These are phyloP conservation scores for Stylophora pistillata DNA, from an alignment of 64 coral and sea anemone species.

Conservation along the genomic window DNA sequence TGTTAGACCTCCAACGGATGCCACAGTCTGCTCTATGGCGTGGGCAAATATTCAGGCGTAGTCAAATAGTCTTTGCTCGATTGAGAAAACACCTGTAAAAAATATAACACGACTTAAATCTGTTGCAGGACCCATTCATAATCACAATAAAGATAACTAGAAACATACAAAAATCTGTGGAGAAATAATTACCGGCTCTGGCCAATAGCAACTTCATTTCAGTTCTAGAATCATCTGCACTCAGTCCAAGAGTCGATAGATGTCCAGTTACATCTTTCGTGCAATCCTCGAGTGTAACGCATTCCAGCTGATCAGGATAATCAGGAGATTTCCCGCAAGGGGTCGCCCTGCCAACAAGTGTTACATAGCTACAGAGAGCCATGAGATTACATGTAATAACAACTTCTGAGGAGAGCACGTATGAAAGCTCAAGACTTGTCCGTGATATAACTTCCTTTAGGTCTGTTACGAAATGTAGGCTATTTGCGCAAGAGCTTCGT, in stretches of 20 bases:
- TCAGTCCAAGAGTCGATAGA: constrained; percentile 28
- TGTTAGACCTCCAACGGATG: constrained; percentile 23
- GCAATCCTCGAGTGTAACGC: constrained; percentile 51
- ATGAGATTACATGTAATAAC: too few species aligned
- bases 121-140: too few species aligned
- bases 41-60: constrained; percentile 33
- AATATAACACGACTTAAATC: too few species aligned
- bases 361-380: too few species aligned
- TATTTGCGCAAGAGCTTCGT: too few species aligned
- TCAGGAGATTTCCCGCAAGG: constrained; percentile 3
- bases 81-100: constrained; percentile 42
- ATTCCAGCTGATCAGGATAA: constrained; percentile 13
- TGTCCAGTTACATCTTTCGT: constrained; percentile 52
- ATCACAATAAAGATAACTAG: too few species aligned
- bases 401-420: too few species aligned
- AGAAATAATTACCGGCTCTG: constrained; percentile 41
- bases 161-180: too few species aligned
- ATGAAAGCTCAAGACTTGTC: too few species aligned
- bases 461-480: too few species aligned
- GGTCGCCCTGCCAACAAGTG: background rate
- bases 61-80: constrained; percentile 36
- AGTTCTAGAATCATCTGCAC: constrained; percentile 23
- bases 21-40: constrained; percentile 34
- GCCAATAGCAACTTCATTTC: constrained; percentile 62
- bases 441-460: too few species aligned